Conservation (phyloP, 2,888 invertebrate genomes). For the Hyposoter dolosus region DNA sequence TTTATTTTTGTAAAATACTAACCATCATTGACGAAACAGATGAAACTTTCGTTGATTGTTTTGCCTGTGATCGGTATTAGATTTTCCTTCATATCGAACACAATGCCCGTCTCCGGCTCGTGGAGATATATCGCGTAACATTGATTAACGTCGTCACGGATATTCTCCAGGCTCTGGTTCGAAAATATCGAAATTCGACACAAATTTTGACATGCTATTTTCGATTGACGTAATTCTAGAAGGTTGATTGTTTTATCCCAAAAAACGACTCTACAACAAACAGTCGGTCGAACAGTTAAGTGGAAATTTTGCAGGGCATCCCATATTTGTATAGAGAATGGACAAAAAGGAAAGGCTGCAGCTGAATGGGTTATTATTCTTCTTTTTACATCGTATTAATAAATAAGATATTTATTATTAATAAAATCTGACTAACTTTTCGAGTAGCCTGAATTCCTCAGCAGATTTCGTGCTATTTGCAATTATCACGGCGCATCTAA, state of each 20-base stretch:
- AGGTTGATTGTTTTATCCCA: not conserved
- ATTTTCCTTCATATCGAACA: not conserved
- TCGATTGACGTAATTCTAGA: not conserved
- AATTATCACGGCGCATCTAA: constrained; percentile 62
- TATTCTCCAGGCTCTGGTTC: not conserved
- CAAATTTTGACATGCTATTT: not conserved
- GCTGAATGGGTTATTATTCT: too few relatives aligned
- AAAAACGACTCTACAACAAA: not conserved
- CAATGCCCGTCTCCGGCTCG: not conserved
- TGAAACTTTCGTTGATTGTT: not conserved
- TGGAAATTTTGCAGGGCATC: not conserved
- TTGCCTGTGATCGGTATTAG: not conserved
- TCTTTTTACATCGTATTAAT: not conserved
- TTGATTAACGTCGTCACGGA: not conserved
- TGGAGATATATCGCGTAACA: not conserved
- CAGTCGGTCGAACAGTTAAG: not conserved
- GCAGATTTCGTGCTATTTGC: constrained; percentile 1
- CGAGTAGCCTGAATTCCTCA: not conserved
- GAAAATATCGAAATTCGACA: constrained; percentile 40
- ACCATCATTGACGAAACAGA: constrained; percentile 37
- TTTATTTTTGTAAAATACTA: not conserved
- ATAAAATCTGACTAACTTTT: constrained; percentile 27
- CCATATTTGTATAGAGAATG: not conserved
- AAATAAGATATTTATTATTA: too few relatives aligned
- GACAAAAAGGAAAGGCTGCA: not conserved